phyloP scores from a whole-genome alignment of 37 sponge, comb jelly and placozoan genomes.

The Spongilla lacustris region DNA sequence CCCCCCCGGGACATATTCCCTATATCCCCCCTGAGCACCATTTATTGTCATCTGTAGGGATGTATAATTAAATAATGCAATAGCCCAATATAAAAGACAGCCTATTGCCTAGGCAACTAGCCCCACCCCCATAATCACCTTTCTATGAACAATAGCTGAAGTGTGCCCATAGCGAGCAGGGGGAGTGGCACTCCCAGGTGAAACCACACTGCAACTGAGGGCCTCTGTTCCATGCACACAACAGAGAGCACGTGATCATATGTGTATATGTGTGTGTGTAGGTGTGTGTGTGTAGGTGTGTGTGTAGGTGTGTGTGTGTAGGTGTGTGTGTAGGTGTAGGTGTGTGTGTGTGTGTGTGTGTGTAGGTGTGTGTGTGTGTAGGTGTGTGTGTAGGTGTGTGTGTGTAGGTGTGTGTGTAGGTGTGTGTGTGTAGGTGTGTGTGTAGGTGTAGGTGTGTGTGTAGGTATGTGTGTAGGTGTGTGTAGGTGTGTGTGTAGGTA shows the following conservation, averaged over 20 bases:
- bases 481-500: not conserved
- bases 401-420: not conserved
- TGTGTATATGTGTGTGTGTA: not conserved
- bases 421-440: too few species aligned
- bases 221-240: not conserved
- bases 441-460: too few species aligned
- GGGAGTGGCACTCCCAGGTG: not conserved
- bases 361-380: not conserved
- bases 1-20: too few species aligned
- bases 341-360: too few species aligned
- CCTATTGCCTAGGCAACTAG: not conserved
- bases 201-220: slow-evolving; percentile 16
- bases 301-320: too few species aligned
- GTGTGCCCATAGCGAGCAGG: slow-evolving; percentile 39
- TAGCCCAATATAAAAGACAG: not conserved
- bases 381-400: not conserved
- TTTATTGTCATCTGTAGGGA: too few species aligned
- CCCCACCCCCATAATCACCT: slow-evolving; percentile 3
- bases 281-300: too few species aligned
- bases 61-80: too few species aligned
- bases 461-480: not conserved
- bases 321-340: too few species aligned
- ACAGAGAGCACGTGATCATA: not conserved
- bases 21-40: too few species aligned
- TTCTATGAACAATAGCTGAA: slow-evolving; percentile 14